These are phyloP conservation scores for Pseudococcus viburni DNA, from an alignment of 2,888 invertebrate genomes.

Conservation along the genomic window DNA sequence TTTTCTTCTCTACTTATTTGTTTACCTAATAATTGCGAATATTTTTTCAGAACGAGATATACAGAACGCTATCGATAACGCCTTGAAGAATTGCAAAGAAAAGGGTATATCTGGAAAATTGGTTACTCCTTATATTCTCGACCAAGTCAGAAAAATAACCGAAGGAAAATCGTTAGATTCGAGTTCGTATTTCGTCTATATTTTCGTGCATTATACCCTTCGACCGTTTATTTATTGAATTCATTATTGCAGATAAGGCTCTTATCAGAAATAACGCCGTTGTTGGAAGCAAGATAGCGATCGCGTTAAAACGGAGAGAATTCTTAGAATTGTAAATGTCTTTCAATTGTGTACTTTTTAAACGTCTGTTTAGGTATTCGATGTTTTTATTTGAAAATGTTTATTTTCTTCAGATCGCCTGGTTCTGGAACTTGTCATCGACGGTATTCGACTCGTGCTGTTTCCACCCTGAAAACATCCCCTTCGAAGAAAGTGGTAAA, in stretches of 20 bases:
- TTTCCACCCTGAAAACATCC: background rate
- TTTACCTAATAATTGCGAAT: background rate
- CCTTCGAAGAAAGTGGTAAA: constrained; percentile 19
- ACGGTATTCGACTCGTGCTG: background rate
- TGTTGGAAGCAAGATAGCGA: constrained; percentile 85
- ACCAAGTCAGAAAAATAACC: constrained; percentile 84
- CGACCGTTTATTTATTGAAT: background rate
- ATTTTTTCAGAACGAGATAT: constrained; percentile 74
- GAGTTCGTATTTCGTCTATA: constrained; percentile 75
- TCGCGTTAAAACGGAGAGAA: constrained; percentile 72
- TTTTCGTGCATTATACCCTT: background rate
- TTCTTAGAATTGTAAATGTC: background rate
- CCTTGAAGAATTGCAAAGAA: constrained; percentile 77
- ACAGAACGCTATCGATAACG: constrained; percentile 80
- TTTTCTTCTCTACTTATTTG: background rate
- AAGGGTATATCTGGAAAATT: constrained; percentile 84
- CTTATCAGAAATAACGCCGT: constrained; percentile 94
- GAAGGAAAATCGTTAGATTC: constrained; percentile 85
- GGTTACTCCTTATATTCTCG: constrained; percentile 92
- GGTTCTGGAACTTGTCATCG: background rate
- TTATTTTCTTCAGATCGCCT: constrained; percentile 11
- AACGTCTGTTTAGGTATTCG: background rate
- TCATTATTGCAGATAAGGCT: constrained; percentile 80
- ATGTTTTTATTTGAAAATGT: background rate
- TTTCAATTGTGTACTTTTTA: constrained; percentile 7